Percentiles rank a stretch among this genome's conserved stretches.
Evolutionary conservation across 2,888 invertebrate genomes (phyloP).

Genomic region (Drosophila birchii): DNA sequence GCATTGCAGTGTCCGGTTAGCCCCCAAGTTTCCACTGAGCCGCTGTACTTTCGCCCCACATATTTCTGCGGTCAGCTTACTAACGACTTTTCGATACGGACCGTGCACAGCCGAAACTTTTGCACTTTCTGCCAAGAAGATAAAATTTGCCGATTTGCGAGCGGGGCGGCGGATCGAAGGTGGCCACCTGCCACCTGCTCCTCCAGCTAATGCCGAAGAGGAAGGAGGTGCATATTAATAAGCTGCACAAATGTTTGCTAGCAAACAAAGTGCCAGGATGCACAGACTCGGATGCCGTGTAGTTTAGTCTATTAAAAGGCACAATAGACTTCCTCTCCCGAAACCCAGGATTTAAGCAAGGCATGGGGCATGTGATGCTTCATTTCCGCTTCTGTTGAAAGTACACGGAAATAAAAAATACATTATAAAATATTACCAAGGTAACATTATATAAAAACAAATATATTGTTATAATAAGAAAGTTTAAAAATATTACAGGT

Average conservation of each 20-base stretch:
- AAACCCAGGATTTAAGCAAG: slow-evolving; percentile 6
- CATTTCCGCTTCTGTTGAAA: slow-evolving; percentile 42
- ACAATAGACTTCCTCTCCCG: slow-evolving; percentile 54
- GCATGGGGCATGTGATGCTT: slow-evolving; percentile 40
- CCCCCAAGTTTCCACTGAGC: slow-evolving; percentile 36
- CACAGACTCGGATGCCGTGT: slow-evolving; percentile 33
- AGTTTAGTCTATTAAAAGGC: slow-evolving; percentile 70
- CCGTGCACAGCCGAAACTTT: slow-evolving; percentile 56
- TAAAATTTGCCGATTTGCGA: slow-evolving; percentile 67
- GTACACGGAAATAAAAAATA: not conserved
- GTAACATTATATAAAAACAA: not conserved
- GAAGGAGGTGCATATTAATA: slow-evolving; percentile 62
- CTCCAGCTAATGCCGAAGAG: slow-evolving; percentile 46
- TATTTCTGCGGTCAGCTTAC: slow-evolving; percentile 74
- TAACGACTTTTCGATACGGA: slow-evolving; percentile 75
- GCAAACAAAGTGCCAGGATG: slow-evolving; percentile 55
- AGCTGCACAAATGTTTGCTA: slow-evolving; percentile 72
- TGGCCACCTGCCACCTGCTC: slow-evolving; percentile 26
- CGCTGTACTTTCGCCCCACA: slow-evolving; percentile 33
- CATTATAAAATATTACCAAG: not conserved
- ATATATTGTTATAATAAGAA: not conserved
- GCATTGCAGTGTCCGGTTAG: slow-evolving; percentile 35
- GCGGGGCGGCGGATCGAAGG: not conserved
- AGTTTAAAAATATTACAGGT: not conserved
- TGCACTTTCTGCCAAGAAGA: slow-evolving; percentile 62